Percentiles rank a stretch among this genome's conserved stretches.
phyloP scores from a whole-genome alignment of 2,888 invertebrate genomes.

The Luperina nickerlii region DNA sequence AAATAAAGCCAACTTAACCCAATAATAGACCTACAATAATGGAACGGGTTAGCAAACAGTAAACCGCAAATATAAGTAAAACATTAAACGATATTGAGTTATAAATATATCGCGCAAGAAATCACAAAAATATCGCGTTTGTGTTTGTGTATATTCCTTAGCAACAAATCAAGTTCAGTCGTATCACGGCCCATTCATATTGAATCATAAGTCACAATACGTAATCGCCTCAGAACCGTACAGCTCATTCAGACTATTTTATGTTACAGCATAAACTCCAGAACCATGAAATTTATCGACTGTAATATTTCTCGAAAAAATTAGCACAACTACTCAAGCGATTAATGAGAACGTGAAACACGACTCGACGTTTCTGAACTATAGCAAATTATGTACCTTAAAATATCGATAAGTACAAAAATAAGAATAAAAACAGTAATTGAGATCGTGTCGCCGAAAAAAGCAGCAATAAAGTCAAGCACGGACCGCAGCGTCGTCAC shows the following conservation, averaged over 20 bases:
- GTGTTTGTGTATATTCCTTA: constrained; percentile 56
- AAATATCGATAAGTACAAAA: constrained; percentile 82
- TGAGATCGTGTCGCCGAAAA: constrained; percentile 83
- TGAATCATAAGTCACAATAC: constrained; percentile 77
- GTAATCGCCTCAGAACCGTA: constrained; percentile 76
- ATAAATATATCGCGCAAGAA: constrained; percentile 35
- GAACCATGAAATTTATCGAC: constrained; percentile 84
- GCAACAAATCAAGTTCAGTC: constrained; percentile 66
- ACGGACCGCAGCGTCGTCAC: constrained; percentile 77
- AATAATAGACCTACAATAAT: background rate
- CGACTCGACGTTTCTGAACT: constrained; percentile 82
- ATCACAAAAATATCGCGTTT: constrained; percentile 40
- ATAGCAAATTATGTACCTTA: constrained; percentile 85
- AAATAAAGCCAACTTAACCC: background rate
- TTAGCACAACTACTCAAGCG: constrained; percentile 88
- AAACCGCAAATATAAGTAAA: constrained; percentile 15
- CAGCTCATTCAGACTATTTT: constrained; percentile 78
- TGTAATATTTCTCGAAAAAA: constrained; percentile 86
- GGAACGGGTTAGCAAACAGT: background rate
- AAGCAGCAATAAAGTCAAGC: constrained; percentile 81
- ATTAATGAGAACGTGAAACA: constrained; percentile 88
- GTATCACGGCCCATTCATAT: constrained; percentile 73
- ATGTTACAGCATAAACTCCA: constrained; percentile 82
- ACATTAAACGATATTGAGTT: constrained; percentile 26
- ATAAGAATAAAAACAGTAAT: constrained; percentile 80